Evolutionary conservation across 2,113 vertebrate species (phyloP), one percentile per base, ranked within the genome.

Genomic region (Mungos mungo): DNA sequence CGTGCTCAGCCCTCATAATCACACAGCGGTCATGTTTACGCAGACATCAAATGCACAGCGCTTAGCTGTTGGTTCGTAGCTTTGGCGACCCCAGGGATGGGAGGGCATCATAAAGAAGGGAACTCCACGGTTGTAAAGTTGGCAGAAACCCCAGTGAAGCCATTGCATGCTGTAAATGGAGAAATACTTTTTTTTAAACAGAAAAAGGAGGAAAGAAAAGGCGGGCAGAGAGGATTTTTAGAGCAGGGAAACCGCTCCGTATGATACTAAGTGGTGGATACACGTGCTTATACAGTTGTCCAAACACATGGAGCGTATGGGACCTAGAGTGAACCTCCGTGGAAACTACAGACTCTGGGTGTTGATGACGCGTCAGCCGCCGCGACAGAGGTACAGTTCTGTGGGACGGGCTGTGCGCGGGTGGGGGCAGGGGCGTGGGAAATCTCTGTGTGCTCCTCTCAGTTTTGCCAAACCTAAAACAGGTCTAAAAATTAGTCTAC

Each of bases 301-400:
- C 23, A 83, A 9, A 35, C 23, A 38, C 23, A 16, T 1, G 47
- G 68, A 47, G 18, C 3, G 52, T 29, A 11, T 68, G 60, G 12
- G 15, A 21, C 38, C 15, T 3, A 60, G 54, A 45, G 35, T n/a
- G 25, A 41, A 21, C 52, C 47, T 35, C 47, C 5, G 13, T 3
- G 31, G 3, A 11, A 35, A 35, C 33, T 31, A 7, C 1, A 33
- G 54, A 31, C 41, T 84, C 7, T 8, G 68, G 38, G 50, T 25
- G 52, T 29, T 12, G 18, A 63, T 2, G 14, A 29, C 8, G 3
- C 2, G 23, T 23, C 16, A 5, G 8, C 3, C 6, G 1, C 18
- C 7, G 13, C 19, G 18, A 65, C 86, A 74, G 35, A 50, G 1
- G 3, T n/a, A n/a, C n/a, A 8, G 1, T 13, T 14, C 87, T 65